A percentile compares a stretch with the other conserved stretches of the same genome.
Evolutionary conservation across 2,797 vertebrate species (phyloP).

Genomic region (Bryconaethiops microstoma): DNA sequence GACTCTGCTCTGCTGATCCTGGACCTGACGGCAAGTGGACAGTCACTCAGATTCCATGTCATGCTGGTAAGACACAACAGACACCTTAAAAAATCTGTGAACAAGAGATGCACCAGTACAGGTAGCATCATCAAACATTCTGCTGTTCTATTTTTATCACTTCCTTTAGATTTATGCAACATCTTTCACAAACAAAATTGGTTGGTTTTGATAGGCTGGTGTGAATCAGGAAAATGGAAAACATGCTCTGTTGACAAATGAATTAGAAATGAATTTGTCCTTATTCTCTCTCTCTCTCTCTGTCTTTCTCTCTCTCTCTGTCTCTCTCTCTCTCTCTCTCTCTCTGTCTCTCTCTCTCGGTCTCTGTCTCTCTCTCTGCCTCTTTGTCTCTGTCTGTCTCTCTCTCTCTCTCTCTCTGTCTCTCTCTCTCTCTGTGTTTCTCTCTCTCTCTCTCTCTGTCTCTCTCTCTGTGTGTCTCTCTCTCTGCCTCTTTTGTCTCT

Average conservation of each 20-base stretch:
- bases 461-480: not conserved
- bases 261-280: conserved; percentile 7
- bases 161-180: too few relatives aligned
- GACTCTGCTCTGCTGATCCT: conserved; percentile 78
- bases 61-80: conserved; percentile 81
- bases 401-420: too few relatives aligned
- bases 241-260: not conserved
- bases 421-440: too few relatives aligned
- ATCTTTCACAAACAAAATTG: not conserved
- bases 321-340: too few relatives aligned
- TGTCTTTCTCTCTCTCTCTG: too few relatives aligned
- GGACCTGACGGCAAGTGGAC: conserved; percentile 77
- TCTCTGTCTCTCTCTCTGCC: conserved; percentile 4
- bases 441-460: too few relatives aligned
- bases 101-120: too few relatives aligned
- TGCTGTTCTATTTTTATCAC: not conserved
- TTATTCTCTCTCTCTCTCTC: not conserved
- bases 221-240: not conserved
- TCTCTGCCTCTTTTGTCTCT: too few relatives aligned
- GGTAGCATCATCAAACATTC: not conserved
- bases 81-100: not conserved
- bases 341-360: conserved; percentile 28
- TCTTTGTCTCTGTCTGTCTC: too few relatives aligned
- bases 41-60: conserved; percentile 84
- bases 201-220: not conserved